Percentiles rank a stretch among this genome's conserved stretches.
These are phyloP conservation scores for Cephonodes hylas DNA, from an alignment of 2,888 invertebrate species.

Conservation along the genomic window DNA sequence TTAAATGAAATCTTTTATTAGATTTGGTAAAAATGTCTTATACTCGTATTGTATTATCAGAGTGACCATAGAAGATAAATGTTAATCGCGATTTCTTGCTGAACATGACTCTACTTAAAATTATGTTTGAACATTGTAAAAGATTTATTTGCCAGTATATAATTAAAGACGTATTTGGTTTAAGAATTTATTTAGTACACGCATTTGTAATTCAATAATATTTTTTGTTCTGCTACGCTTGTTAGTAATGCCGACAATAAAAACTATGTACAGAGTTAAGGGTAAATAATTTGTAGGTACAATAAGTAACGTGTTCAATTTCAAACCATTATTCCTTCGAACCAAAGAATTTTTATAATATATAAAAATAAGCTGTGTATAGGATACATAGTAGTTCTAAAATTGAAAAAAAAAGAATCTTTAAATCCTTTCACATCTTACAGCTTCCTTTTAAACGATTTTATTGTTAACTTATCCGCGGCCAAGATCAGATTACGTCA, in stretches of 20 bases:
- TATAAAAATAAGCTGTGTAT: no score
- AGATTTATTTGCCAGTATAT: not conserved
- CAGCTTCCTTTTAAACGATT: not conserved
- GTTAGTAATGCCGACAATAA: not conserved
- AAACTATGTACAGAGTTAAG: no score
- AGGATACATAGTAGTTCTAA: no score
- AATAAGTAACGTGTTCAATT: no score
- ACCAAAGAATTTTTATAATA: no score
- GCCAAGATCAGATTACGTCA: not conserved
- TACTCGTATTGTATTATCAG: not conserved
- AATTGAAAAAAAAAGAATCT: no score
- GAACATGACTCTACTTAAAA: not conserved
- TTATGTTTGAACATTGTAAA: not conserved
- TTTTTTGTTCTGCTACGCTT: not conserved
- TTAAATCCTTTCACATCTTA: not conserved
- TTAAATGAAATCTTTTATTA: no score
- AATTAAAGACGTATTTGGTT: not conserved
- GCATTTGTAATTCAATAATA: not conserved
- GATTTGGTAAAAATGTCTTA: not conserved
- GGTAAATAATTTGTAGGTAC: no score
- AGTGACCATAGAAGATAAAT: not conserved
- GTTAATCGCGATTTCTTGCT: not conserved
- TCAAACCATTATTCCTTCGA: no score
- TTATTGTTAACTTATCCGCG: not conserved
- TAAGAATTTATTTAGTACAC: not conserved